Evolutionary conservation across 2,888 invertebrate species (phyloP), one percentile per base, ranked within the genome.

Genomic region (Xylota sylvarum): DNA sequence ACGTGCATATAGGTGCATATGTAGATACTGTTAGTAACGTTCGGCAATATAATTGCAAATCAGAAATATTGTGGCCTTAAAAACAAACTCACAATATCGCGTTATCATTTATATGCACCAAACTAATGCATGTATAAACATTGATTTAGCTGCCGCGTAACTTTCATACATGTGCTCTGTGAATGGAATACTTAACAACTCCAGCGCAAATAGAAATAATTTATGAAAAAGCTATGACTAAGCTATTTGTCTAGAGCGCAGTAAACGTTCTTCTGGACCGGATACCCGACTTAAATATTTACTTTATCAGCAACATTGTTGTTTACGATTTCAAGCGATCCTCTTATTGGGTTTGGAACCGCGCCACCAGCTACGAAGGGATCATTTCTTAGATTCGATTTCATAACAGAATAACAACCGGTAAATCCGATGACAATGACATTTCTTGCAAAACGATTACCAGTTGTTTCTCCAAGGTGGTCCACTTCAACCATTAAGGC

Each of bases 231-330:
- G 5, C 19, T 19, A 35, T n/a, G 55, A 55, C 14, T n/a, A 55
- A 30, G 6, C 9, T n/a, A 30, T n/a, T 14, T 6, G 19, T 1
- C n/a, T 17, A 17, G 37, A n/a, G 14, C 14, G 9, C 27, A 27
- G 14, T 10, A 43, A 37, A 23, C 43, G 30, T 12, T 5, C 14
- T 46, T 14, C 10, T 10, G 32, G 48, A 19, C 48, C 48, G 30
- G 48, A 50, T 35, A 35, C 17, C 4, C 35, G n/a, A 9, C 6
- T 65, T 65, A 48, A 48, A 65, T 32, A 17, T 40, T 23, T 6
- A n/a, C 2, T 23, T 23, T 60, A 40, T 60, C 60, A 46, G 35
- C 23, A 55, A 30, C n/a, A 35, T 10, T 14, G 14, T 6, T 23
- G 4, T 40, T 23, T 32, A 37, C 27, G 19, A 50, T 17, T 50